These are phyloP conservation scores for Bovichtus variegatus DNA, from an alignment of 2,797 vertebrate species.

Conservation along the genomic window DNA sequence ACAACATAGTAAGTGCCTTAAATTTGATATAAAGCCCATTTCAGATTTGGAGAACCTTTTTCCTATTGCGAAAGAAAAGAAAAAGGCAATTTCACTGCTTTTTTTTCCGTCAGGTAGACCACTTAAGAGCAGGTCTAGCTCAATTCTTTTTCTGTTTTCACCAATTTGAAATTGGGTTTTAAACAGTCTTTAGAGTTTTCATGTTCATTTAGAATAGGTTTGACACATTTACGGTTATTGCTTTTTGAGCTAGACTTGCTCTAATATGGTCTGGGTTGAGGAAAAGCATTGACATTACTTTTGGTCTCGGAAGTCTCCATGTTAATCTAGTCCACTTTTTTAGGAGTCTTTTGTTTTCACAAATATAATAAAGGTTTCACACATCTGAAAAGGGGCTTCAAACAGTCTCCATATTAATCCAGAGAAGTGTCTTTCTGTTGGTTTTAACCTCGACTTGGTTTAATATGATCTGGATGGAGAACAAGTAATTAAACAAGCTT, in stretches of 20 bases:
- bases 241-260: background rate
- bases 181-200: background rate
- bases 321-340: no score
- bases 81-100: background rate
- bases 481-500: background rate
- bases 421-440: background rate
- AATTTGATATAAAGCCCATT: background rate
- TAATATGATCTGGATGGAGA: background rate
- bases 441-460: background rate
- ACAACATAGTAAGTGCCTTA: background rate
- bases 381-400: background rate
- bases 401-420: background rate
- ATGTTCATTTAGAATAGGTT: background rate
- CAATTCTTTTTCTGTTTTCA: background rate
- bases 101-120: background rate
- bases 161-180: background rate
- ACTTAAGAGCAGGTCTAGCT: background rate
- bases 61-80: background rate
- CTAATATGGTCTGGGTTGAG: background rate
- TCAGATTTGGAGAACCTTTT: background rate
- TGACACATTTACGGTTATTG: background rate
- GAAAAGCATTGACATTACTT: background rate
- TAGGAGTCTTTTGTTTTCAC: no score
- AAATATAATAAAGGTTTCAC: background rate
- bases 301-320: background rate